Evolutionary conservation across 2,888 invertebrate species (phyloP).

Genomic region (Drosophila planitibia): DNA sequence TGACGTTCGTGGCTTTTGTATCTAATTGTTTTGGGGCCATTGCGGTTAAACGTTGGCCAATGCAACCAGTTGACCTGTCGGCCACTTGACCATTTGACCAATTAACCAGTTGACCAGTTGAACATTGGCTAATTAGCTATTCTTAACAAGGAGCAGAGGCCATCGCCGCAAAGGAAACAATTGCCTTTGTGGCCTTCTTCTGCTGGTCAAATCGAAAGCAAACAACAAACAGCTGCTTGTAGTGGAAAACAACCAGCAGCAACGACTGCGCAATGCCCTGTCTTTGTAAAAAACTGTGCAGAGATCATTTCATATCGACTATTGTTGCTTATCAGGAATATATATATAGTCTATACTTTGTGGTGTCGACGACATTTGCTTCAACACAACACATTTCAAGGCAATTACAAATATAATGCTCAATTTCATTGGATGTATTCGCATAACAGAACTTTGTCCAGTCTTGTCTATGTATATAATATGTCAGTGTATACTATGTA

Average conservation of each 20-base stretch:
- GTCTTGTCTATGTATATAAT: neutral
- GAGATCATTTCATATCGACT: no score
- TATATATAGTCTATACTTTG: neutral
- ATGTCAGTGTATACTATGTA: neutral
- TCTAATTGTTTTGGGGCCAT: constrained; percentile 30
- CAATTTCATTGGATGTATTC: no score
- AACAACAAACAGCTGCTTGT: neutral
- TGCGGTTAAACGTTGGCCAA: constrained; percentile 39
- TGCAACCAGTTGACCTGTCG: neutral
- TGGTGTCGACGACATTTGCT: no score
- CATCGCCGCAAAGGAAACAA: constrained; percentile 53
- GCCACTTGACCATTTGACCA: constrained; percentile 42
- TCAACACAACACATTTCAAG: neutral
- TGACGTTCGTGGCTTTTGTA: constrained; percentile 32
- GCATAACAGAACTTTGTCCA: no score
- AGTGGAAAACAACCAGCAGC: neutral
- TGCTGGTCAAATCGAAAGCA: constrained; percentile 15
- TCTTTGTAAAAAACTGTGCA: neutral
- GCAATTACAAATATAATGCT: neutral
- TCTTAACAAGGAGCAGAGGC: constrained; percentile 7
- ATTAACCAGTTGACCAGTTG: constrained; percentile 23
- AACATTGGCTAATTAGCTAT: neutral
- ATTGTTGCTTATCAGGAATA: neutral
- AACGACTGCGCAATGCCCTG: neutral
- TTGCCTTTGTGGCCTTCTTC: constrained; percentile 43